Base-by-base conservation (phyloP, 2,113 vertebrate genomes). In the Salvelinus sp. region DNA sequence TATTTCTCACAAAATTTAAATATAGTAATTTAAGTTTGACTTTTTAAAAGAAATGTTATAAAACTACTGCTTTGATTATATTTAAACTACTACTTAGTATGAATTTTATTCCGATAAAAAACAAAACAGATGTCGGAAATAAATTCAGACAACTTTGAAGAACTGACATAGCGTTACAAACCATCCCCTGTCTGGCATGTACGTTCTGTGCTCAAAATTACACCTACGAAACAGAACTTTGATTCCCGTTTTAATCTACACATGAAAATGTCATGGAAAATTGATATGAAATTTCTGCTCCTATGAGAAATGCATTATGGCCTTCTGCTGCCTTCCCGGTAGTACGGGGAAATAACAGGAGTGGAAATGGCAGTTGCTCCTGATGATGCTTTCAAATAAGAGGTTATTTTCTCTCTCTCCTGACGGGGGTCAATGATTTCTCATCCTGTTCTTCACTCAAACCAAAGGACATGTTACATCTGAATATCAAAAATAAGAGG, bases 401-500 rank as follows among this genome's bases (percentile, higher is more conserved):
- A 83, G 84, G 81, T 86, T 86, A 79, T 69, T 77, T 48, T 72
- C 75, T 79, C 73, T 72, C 73, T 75, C 62, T 67, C n/a, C 67
- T 22, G 73, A 76, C 65, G 57, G 48, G 4, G 60, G 47, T 60
- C 3, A 44, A 74, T 27, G 70, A 60, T 69, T 60, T 72, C 60
- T 50, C 33, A 68, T 58, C 73, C 58, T 62, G 73, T 71, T 60
- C 76, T 63, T 44, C 38, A 44, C n/a, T 12, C 54, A 75, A 78
- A 83, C 73, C 48, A 71, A 66, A 38, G 25, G 75, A 50, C 74
- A 79, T 81, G 78, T 79, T 79, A 81, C 81, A 72, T 83, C 63
- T 75, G 68, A 86, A 86, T 82, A 76, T 20, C 16, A 77, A 82
- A 64, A 7, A 68, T 58, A 62, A 54, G 28, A 50, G 50, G 3